Evolutionary conservation across 2,888 invertebrate species (phyloP), one percentile per base, ranked within the genome.

Genomic region (Trachelus stipa): DNA sequence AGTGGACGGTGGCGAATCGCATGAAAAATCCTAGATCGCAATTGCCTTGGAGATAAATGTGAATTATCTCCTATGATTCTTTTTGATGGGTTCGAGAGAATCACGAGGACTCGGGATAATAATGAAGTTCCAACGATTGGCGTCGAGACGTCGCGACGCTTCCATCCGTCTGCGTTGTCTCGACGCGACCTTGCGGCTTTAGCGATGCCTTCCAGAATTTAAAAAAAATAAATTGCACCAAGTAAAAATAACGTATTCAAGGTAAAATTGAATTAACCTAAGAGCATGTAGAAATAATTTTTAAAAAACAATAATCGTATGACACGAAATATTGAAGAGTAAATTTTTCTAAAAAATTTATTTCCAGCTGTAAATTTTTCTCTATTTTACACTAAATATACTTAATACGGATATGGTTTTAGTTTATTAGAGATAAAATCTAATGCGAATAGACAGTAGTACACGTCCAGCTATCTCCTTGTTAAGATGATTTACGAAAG

Each of bases 141-240:
- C 83, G 85, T 82, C 83, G 77, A 69, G 79, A 80, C 82, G 85
- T 83, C 85, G 85, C 85, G 85, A 82, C 85, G 81, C 82, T 77
- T 77, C 75, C 78, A 78, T 81, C 79, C 82, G 77, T 82, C 78
- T 80, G 79, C 78, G 80, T 77, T 79, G 78, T 77, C 77, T 75
- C 77, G 40, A 71, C 73, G 75, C 68, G 80, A 79, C 1, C 56
- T 56, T 40, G 40, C 40, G 6, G 40, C 40, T 15, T 40, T 9
- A 9, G 56, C 56, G 56, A 56, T 56, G 56, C 23, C 56, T 56
- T 23, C 2, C 9, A 23, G 56, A 56, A 56, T 56, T 56, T 2
- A 0, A 0, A 0, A 4, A 15, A 4, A 15, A 6, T 15, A 56
- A 9, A 56, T 56, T 23, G 23, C 9, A 23, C 40, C 40, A 23